Evolutionary conservation across 2,797 vertebrate species (phyloP), one percentile per base, ranked within the genome.

Genomic region (Luscinia luscinia): DNA sequence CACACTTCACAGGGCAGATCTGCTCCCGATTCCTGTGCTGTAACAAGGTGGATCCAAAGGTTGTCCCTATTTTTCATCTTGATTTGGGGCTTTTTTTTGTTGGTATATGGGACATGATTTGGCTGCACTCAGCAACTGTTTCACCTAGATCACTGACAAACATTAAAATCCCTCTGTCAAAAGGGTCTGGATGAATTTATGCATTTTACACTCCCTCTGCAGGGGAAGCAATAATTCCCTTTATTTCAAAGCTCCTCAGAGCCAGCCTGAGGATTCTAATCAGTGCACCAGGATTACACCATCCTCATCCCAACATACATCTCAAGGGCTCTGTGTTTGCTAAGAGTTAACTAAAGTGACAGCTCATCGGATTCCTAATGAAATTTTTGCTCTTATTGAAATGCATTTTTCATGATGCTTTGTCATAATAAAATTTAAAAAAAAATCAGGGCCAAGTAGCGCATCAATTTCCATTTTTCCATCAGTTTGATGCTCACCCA

Each of bases 11-110:
- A 24, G 19, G 3, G 51, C 40, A 57, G 22, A 77, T 1, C 21
- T 17, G 38, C 41, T 68, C 54, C 62, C 0, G 0, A 66, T 52
- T 22, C 30, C n/a, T 9, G 52, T 0, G 0, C 6, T 52, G 28
- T 0, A 1, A 57, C 46, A 14, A 49, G 62, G 40, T 0, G 1
- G 45, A 48, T 20, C 70, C 74, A 58, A 69, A 81, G 36, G 32
- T 16, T 27, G 17, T 6, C n/a, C 66, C 27, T 48, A 2, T 16
- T 72, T 55, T 57, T 38, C 49, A 48, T 9, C 48, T 76, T 52
- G 6, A 2, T 15, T 61, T 40, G 30, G 12, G 9, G 28, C 51
- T 12, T 5, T 57, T n/a, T 43, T 15, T 85, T 51, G 20, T 11
- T 22, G 21, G 32, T 55, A 28, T 5, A 28, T 5, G 26, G 73